Conservation (phyloP, 2,113 vertebrate genomes). For the Dendrocopos noguchii region DNA sequence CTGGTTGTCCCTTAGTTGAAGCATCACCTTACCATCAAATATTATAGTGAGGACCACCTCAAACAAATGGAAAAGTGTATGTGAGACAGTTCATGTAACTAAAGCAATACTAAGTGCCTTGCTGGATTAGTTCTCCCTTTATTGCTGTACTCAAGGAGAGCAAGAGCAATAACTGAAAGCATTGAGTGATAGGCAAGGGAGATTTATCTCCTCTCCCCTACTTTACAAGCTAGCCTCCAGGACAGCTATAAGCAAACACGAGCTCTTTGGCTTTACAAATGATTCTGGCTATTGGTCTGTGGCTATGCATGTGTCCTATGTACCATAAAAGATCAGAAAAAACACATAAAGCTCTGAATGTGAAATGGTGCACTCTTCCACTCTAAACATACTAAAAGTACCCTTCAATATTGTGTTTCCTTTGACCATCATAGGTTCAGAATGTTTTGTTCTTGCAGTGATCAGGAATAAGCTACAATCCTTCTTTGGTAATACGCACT, state of each 20-base stretch:
- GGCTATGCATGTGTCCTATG: neutral
- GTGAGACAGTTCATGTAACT: neutral
- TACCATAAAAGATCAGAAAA: neutral
- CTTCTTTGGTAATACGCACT: neutral
- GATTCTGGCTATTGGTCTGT: neutral
- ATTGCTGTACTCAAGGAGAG: neutral
- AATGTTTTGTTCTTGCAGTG: neutral
- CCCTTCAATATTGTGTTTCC: neutral
- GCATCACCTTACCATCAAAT: neutral
- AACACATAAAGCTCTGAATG: neutral
- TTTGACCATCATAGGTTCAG: neutral
- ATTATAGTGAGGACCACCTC: neutral
- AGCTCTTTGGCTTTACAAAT: neutral
- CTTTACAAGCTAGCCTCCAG: neutral
- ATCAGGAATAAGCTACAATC: neutral
- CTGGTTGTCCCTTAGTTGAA: neutral
- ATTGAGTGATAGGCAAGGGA: neutral
- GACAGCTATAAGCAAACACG: neutral
- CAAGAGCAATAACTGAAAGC: neutral
- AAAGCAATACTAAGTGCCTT: neutral
- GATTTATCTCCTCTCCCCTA: neutral
- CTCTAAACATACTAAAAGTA: neutral
- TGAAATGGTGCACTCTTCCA: neutral
- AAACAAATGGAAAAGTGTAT: neutral
- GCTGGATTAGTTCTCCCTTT: neutral